Conservation (phyloP, 2,797 vertebrate species). For the Bucorvus abyssinicus region DNA sequence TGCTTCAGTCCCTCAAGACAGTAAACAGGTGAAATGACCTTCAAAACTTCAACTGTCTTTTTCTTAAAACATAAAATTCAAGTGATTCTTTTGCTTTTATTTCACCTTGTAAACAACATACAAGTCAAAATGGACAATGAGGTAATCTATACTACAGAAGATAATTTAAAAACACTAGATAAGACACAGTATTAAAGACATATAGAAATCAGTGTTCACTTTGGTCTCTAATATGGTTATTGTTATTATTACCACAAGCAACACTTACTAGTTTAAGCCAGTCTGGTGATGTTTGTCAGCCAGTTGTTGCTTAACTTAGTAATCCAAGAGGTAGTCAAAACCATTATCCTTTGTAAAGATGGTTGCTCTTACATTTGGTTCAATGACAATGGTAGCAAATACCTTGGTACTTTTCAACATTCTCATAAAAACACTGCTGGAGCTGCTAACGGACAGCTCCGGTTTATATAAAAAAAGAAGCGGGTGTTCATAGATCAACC, state of each 20-base stretch:
- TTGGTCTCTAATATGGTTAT: slow-evolving; percentile 80
- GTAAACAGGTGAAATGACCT: slow-evolving; percentile 66
- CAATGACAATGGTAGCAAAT: slow-evolving; percentile 60
- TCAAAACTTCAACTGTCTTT: slow-evolving; percentile 56
- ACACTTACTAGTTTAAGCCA: slow-evolving; percentile 71
- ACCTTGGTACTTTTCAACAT: slow-evolving; percentile 40
- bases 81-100: slow-evolving; percentile 71
- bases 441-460: slow-evolving; percentile 31
- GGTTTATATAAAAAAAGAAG: slow-evolving; percentile 29
- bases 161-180: slow-evolving; percentile 80
- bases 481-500: slow-evolving; percentile 42
- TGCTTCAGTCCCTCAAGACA: slow-evolving; percentile 73
- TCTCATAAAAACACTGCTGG: slow-evolving; percentile 51
- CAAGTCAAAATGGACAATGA: slow-evolving; percentile 77
- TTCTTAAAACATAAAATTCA: slow-evolving; percentile 73
- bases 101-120: slow-evolving; percentile 81
- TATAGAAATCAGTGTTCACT: slow-evolving; percentile 78
- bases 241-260: slow-evolving; percentile 72
- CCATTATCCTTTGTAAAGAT: slow-evolving; percentile 52
- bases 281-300: slow-evolving; percentile 68
- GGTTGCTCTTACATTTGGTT: slow-evolving; percentile 48
- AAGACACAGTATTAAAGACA: slow-evolving; percentile 79
- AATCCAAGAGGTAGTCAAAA: slow-evolving; percentile 80
- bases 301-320: slow-evolving; percentile 65
- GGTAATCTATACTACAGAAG: slow-evolving; percentile 77